Base-by-base conservation (phyloP, 2,113 vertebrate genomes). In the Tupaia tana region DNA sequence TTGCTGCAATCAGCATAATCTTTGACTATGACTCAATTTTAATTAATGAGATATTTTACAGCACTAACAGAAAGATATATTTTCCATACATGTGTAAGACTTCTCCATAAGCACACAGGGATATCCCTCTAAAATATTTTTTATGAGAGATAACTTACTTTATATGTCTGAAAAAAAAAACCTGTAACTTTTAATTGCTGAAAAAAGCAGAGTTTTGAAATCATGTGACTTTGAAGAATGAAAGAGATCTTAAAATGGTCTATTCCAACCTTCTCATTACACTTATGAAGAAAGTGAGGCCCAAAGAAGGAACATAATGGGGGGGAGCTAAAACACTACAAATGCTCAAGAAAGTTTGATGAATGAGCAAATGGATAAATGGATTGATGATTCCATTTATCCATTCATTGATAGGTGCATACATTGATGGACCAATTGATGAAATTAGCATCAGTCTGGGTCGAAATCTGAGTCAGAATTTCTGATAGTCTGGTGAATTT, bases 21-120 rank as follows among this genome's bases (percentile, higher is more conserved):
- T 90, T 94, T 58, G 69, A 90, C 66, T 78, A 59, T 86, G 54
- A 56, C 63, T n/a, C 25, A 52, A 82, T 86, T 82, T 92, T 79
- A 87, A 27, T 89, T 29, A 91, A 75, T 11, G 56, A 85, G 13
- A 31, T 80, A 78, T 87, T 92, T 86, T 86, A 19, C 29, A 92
- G 15, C 11, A 82, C 22, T 82, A 90, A 78, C 59, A 92, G 11
- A 88, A 80, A 63, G 56, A 69, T 89, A 4, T 64, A 15, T 66
- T 89, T 94, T 91, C 92, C 31, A 86, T 85, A 86, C 67, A 14
- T 15, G 61, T 82, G 20, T 34, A 82, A n/a, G 61, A 6, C 66
- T 77, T 15, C 34, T 59, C 27, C 56, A 56, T 86, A 93, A 31
- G 25, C 13, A 89, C 9, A 43, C 7, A 83, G 19, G 27, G 69